phyloP scores from a whole-genome alignment of 2,797 vertebrate genomes.

The Sphaeramia orbicularis region DNA sequence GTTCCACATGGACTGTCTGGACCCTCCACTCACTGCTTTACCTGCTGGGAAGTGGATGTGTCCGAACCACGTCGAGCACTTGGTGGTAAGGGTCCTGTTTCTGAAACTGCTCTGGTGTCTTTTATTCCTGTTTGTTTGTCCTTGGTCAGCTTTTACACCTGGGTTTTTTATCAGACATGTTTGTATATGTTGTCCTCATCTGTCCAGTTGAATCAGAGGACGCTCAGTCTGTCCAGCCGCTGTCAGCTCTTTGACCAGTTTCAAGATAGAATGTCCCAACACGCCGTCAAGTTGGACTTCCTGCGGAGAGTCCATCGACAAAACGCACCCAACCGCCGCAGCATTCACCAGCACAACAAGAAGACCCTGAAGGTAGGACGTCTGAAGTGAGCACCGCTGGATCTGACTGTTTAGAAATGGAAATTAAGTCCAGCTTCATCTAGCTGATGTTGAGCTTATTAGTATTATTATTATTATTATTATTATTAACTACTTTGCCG shows the following conservation, averaged over 20 bases:
- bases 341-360: conserved; percentile 87
- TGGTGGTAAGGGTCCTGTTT: conserved; percentile 87
- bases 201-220: conserved; percentile 92
- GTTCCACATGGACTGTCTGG: conserved; percentile 99
- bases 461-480: too few relatives aligned
- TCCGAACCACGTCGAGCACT: conserved; percentile 96
- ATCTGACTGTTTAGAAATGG: too few relatives aligned
- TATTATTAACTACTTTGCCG: too few relatives aligned
- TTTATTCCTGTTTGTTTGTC: not conserved
- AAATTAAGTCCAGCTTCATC: too few relatives aligned
- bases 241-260: conserved; percentile 97
- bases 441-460: too few relatives aligned
- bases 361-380: conserved; percentile 94
- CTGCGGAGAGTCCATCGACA: conserved; percentile 93
- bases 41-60: conserved; percentile 99
- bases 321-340: conserved; percentile 89
- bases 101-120: not conserved
- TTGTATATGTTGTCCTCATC: conserved; percentile 17
- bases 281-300: conserved; percentile 95
- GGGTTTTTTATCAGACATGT: too few relatives aligned
- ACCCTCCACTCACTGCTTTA: conserved; percentile 98
- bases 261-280: conserved; percentile 95
- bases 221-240: conserved; percentile 92
- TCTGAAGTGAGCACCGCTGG: too few relatives aligned
- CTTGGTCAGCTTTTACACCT: too few relatives aligned